Conservation (phyloP, 2,113 vertebrate genomes). For the Gobio gobio region DNA sequence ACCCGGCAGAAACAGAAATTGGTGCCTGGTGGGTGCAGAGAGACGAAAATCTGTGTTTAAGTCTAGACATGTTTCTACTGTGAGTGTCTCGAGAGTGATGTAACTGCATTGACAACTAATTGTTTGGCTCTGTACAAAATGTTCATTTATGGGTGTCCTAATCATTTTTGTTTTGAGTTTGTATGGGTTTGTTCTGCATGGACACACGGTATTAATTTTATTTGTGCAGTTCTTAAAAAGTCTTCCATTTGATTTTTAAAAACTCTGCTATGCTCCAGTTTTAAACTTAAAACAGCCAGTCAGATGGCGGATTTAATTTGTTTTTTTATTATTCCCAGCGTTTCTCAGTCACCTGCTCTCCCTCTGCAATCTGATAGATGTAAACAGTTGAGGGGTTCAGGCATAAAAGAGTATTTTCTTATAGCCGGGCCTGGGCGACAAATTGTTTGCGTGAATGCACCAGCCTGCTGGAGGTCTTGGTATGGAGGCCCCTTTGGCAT, state of each 20-base stretch:
- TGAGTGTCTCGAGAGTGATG: too few species aligned
- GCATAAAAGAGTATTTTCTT: not conserved
- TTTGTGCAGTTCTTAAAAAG: not conserved
- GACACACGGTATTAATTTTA: not conserved
- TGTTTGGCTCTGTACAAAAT: too few species aligned
- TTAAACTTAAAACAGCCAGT: not conserved
- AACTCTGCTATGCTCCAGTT: not conserved
- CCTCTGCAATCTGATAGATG: not conserved
- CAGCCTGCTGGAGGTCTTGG: conserved; percentile 13
- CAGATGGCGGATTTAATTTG: not conserved
- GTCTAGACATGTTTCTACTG: too few species aligned
- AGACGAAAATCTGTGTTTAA: too few species aligned
- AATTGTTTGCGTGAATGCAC: conserved; percentile 10
- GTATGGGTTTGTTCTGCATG: not conserved
- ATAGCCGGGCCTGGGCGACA: not conserved
- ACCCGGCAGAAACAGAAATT: too few species aligned
- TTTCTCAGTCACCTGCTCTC: not conserved
- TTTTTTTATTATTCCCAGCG: not conserved
- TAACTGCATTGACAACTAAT: too few species aligned
- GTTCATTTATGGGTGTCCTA: too few species aligned
- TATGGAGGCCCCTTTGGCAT: conserved; percentile 32
- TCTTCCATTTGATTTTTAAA: not conserved
- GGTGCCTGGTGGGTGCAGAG: too few species aligned
- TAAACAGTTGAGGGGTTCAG: not conserved
- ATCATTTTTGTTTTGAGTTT: too few species aligned